Base-by-base conservation (phyloP, 2,113 vertebrate species). In the Aptenodytes patagonicus region DNA sequence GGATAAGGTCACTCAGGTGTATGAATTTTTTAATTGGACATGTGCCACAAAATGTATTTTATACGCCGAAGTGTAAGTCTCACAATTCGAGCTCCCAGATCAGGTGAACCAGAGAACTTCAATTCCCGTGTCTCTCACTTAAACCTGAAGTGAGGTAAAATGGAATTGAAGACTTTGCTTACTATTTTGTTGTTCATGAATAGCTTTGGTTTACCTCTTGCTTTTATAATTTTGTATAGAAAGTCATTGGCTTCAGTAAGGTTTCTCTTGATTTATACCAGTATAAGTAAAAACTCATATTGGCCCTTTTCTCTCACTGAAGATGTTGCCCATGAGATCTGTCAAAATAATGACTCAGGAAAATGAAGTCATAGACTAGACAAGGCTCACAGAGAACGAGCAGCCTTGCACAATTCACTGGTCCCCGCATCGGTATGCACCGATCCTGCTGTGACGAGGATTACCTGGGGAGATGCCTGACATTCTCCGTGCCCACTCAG, bases 271-370 rank as follows among this genome's bases (percentile, higher is more conserved):
- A 96, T 97, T 97, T 91, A 93, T 94, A 93, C 73, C 54, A 51
- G 77, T 92, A 21, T 91, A 91, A 83, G 93, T 93, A 62, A 96
- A 83, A 91, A 71, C 81, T 85, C 84, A 87, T 94, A 95, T 89
- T 92, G 95, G 76, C 89, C 93, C 83, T 91, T 96, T 93, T 89
- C 97, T 96, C 91, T 96, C 91, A 76, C 95, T 96, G 96, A 95
- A 96, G 89, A 95, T 89, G 91, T 95, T 95, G 96, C 95, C 95
- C 96, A 92, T 92, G 57, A 95, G 90, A 97, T 86, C n/a, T 93
- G 82, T 88, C 95, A 96, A 94, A 93, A 90, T 96, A 90, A 96
- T 76, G 93, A 95, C 92, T 96, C 83, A 75, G 92, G 88, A 95
- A 97, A 95, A 96, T 90, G 85, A 96, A 97, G 86, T 84, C 94